Evolutionary conservation across 2,888 invertebrate species (phyloP).

Genomic region (Cheilosia pagana): DNA sequence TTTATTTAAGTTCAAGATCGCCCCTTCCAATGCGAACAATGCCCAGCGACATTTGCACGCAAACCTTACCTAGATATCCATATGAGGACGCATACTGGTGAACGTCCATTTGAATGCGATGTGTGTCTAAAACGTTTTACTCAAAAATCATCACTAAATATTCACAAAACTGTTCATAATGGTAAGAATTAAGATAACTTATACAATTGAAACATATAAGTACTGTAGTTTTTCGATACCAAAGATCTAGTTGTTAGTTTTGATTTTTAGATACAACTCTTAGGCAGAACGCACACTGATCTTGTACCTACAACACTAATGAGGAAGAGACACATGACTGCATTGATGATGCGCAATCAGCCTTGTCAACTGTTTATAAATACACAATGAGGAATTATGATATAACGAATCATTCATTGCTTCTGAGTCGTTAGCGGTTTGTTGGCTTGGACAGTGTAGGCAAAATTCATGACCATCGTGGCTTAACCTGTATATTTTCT

Average conservation of each 20-base stretch:
- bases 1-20: constrained; percentile 77
- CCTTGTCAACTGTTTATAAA: too few relatives aligned
- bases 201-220: constrained; percentile 2
- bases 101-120: constrained; percentile 88
- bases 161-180: constrained; percentile 83
- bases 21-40: constrained; percentile 85
- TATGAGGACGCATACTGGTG: constrained; percentile 86
- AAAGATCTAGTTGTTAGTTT: background rate
- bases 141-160: constrained; percentile 92
- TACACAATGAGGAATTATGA: too few relatives aligned
- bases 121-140: constrained; percentile 92
- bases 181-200: constrained; percentile 65
- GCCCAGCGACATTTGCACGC: constrained; percentile 86
- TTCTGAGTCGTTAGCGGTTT: too few relatives aligned
- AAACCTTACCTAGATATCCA: constrained; percentile 87
- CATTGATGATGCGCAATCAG: too few relatives aligned
- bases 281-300: too few relatives aligned
- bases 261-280: background rate
- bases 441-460: too few relatives aligned
- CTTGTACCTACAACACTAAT: too few relatives aligned
- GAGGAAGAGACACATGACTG: too few relatives aligned
- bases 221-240: background rate
- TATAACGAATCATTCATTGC: too few relatives aligned
- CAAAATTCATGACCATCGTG: too few relatives aligned
- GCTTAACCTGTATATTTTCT: too few relatives aligned